A percentile compares a stretch with the other conserved stretches of the same genome.
Evolutionary conservation across 2,113 vertebrate species (phyloP).

Genomic region (Tychaedon coryphoeus): DNA sequence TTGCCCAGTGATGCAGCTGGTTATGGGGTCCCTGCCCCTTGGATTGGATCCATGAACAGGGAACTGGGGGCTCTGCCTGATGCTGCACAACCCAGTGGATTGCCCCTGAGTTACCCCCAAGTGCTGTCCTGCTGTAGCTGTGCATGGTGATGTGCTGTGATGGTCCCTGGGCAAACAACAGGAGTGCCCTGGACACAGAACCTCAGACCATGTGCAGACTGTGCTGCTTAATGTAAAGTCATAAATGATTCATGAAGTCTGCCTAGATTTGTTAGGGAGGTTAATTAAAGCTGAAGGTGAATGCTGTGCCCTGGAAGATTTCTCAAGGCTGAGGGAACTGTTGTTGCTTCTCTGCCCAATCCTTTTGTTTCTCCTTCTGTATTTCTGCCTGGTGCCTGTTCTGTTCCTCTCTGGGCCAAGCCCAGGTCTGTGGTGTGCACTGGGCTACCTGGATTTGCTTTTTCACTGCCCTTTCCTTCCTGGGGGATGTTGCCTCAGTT

Average conservation of each 20-base stretch:
- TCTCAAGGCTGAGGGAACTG: neutral
- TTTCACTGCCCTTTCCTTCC: neutral
- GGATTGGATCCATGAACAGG: neutral
- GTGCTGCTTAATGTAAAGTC: neutral
- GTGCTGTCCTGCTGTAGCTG: neutral
- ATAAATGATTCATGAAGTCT: neutral
- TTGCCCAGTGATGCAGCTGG: neutral
- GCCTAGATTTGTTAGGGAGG: neutral
- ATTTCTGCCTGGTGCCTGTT: neutral
- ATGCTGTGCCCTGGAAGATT: neutral
- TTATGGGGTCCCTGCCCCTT: neutral
- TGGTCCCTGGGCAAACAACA: neutral
- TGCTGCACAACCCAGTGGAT: neutral
- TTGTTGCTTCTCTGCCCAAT: neutral
- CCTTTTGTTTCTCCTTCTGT: neutral
- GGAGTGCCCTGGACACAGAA: neutral
- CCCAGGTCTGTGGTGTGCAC: neutral
- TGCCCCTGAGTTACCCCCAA: neutral
- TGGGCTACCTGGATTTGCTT: neutral
- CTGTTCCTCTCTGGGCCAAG: neutral
- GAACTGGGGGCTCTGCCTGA: neutral
- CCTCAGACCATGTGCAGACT: neutral
- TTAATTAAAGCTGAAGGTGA: slow-evolving; percentile 15
- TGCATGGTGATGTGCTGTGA: neutral
- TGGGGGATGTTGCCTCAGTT: neutral